phyloP scores from a whole-genome alignment of 2,888 invertebrate genomes.

The Rhynchonema sp. region DNA sequence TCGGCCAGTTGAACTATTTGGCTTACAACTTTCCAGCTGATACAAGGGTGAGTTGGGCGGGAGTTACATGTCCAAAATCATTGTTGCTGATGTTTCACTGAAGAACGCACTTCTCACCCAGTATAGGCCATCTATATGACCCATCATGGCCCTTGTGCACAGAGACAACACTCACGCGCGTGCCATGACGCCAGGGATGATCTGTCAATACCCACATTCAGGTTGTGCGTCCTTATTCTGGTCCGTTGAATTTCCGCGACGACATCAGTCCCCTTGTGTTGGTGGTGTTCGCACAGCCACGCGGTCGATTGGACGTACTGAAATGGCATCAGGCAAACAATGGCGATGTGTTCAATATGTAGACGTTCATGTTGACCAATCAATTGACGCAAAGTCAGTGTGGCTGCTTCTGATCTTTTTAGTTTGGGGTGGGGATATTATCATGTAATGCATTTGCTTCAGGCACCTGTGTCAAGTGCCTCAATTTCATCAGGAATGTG shows the following conservation, averaged over 20 bases:
- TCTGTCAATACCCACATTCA: too few species aligned
- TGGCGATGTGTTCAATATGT: background rate
- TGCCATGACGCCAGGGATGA: too few species aligned
- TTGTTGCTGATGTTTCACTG: too few species aligned
- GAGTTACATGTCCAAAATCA: too few species aligned
- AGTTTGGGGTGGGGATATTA: background rate
- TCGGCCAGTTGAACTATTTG: slow-evolving; percentile 4
- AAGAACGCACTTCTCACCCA: too few species aligned
- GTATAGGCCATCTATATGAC: too few species aligned
- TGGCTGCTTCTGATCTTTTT: background rate
- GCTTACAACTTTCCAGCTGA: slow-evolving; percentile 4
- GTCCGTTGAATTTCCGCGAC: slow-evolving; percentile 18
- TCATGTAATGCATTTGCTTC: too few species aligned
- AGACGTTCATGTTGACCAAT: background rate
- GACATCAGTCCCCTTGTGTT: background rate
- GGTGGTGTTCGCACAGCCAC: background rate
- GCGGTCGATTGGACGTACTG: background rate
- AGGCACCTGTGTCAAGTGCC: too few species aligned
- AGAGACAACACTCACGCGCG: too few species aligned
- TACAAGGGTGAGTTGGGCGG: slow-evolving; percentile 1
- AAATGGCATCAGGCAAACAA: background rate
- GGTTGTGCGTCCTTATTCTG: slow-evolving; percentile 16
- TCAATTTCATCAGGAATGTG: too few species aligned
- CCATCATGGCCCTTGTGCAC: too few species aligned
- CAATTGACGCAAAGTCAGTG: background rate